Percentiles rank a stretch among this genome's conserved stretches.
Conservation (phyloP, 2,113 vertebrate species). For the Menidia beryllina region DNA sequence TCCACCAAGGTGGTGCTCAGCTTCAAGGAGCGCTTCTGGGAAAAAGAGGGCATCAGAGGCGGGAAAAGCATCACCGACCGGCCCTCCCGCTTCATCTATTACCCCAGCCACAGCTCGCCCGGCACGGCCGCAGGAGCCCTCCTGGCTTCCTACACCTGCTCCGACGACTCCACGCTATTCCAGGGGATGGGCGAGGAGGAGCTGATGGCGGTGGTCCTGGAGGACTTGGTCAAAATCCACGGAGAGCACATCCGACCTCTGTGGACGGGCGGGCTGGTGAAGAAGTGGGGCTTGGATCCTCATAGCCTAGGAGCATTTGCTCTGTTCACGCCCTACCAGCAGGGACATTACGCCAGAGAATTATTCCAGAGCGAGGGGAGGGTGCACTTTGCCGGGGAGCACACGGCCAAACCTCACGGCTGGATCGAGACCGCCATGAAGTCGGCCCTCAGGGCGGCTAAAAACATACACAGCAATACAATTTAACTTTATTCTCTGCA, state of each 20-base stretch:
- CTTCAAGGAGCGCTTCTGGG: constrained; percentile 86
- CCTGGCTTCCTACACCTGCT: constrained; percentile 88
- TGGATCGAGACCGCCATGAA: constrained; percentile 90
- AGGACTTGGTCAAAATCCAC: constrained; percentile 85
- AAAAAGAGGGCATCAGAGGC: constrained; percentile 81
- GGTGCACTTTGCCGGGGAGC: constrained; percentile 88
- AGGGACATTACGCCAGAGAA: constrained; percentile 60
- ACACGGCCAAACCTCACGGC: constrained; percentile 81
- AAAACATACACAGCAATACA: constrained; percentile 76
- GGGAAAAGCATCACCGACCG: constrained; percentile 84
- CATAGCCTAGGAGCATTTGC: constrained; percentile 83
- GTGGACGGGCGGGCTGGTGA: constrained; percentile 76
- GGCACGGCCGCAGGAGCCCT: constrained; percentile 65
- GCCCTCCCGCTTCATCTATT: constrained; percentile 86
- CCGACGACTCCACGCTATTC: constrained; percentile 81
- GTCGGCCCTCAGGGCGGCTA: constrained; percentile 82
- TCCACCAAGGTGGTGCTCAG: constrained; percentile 84
- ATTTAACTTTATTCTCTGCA: constrained; percentile 29
- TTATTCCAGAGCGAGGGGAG: constrained; percentile 80
- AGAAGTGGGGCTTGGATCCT: constrained; percentile 86
- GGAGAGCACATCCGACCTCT: constrained; percentile 59
- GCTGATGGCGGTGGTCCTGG: constrained; percentile 74
- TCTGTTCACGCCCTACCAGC: constrained; percentile 85
- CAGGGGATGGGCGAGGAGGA: constrained; percentile 68
- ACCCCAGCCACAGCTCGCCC: constrained; percentile 85